phyloP scores from a whole-genome alignment of 2,113 vertebrate genomes.

The Sebastes schlegelii region DNA sequence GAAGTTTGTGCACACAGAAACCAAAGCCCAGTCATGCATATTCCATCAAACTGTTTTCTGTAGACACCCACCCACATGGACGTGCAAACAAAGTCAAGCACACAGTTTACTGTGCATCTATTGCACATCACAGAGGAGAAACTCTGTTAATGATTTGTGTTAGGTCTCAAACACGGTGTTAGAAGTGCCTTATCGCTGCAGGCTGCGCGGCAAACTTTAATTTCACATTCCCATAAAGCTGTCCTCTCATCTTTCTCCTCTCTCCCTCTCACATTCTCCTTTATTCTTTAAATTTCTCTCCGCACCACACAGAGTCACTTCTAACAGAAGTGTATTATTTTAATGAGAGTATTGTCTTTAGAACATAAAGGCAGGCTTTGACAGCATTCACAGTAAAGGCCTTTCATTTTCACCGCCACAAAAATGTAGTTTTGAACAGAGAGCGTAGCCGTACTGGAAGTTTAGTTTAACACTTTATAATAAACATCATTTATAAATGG shows the following conservation, averaged over 20 bases:
- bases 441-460: slow-evolving; percentile 1
- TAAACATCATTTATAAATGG: too few relatives aligned
- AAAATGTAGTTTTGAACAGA: slow-evolving; percentile 29
- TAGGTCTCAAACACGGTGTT: slow-evolving; percentile 49
- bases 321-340: slow-evolving; percentile 44
- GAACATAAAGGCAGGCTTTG: slow-evolving; percentile 33
- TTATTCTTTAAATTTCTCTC: slow-evolving; percentile 33
- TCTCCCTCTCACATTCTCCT: slow-evolving; percentile 12
- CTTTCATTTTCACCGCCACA: slow-evolving; percentile 24
- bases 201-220: slow-evolving; percentile 53
- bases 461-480: slow-evolving; percentile 1
- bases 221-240: slow-evolving; percentile 60
- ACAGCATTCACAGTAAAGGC: slow-evolving; percentile 20
- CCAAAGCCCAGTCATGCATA: slow-evolving; percentile 42
- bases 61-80: slow-evolving; percentile 41
- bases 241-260: slow-evolving; percentile 38
- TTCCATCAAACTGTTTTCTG: slow-evolving; percentile 45
- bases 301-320: slow-evolving; percentile 6
- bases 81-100: slow-evolving; percentile 33
- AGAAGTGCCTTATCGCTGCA: slow-evolving; percentile 45
- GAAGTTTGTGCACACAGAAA: slow-evolving; percentile 17
- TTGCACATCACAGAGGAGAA: slow-evolving; percentile 44
- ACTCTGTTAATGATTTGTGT: slow-evolving; percentile 63
- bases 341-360: slow-evolving; percentile 55
- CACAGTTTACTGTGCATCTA: slow-evolving; percentile 46